phyloP scores from a whole-genome alignment of 1,140 invertebrate species.

The Archivesica marissinica region DNA sequence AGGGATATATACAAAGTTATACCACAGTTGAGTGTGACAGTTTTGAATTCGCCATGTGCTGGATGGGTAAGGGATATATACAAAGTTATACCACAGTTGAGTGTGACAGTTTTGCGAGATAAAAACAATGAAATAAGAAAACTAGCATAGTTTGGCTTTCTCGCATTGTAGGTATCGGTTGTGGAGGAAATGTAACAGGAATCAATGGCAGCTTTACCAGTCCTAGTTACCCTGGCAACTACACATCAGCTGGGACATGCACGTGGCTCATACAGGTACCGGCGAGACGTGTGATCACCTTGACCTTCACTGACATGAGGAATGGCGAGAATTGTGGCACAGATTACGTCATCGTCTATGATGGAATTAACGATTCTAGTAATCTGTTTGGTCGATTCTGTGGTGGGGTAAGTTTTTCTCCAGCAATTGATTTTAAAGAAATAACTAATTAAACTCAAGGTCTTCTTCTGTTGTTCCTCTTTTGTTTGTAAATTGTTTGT shows the following conservation, averaged over 20 bases:
- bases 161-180: conserved; percentile 86
- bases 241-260: conserved; percentile 87
- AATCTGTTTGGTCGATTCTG: conserved; percentile 85
- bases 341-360: conserved; percentile 87
- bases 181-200: conserved; percentile 91
- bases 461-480: no score
- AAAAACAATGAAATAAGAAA: no score
- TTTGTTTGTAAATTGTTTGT: no score
- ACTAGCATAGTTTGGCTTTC: no score
- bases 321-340: conserved; percentile 85
- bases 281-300: conserved; percentile 69
- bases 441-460: no score
- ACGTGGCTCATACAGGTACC: conserved; percentile 90
- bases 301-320: conserved; percentile 85
- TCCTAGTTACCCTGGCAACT: conserved; percentile 89
- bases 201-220: conserved; percentile 90
- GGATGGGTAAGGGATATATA: no score
- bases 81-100: no score
- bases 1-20: no score
- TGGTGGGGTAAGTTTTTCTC: conserved; percentile 84
- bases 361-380: conserved; percentile 81
- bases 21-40: no score
- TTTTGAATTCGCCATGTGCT: no score
- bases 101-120: no score
- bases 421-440: no score